A percentile compares a stretch with the other conserved stretches of the same genome.
phyloP scores from a whole-genome alignment of 2,797 vertebrate genomes.

The Mico argentatus region DNA sequence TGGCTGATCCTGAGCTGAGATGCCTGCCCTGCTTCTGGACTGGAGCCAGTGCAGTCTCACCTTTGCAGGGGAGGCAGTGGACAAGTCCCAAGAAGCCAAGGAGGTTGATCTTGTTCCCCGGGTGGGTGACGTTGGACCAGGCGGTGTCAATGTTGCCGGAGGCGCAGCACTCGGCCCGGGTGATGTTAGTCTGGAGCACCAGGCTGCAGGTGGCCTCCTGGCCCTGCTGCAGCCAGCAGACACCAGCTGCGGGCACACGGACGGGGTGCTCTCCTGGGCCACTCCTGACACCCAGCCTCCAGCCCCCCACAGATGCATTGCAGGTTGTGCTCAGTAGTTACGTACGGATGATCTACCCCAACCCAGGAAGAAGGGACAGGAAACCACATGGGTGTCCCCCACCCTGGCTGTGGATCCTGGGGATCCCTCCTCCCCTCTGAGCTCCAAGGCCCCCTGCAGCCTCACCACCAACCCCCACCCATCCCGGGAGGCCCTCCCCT shows the following conservation, averaged over 20 bases:
- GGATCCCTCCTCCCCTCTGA: background rate
- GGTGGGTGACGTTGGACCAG: constrained; percentile 95
- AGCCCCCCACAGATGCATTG: background rate
- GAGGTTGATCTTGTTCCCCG: constrained; percentile 96
- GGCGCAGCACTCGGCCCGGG: constrained; percentile 93
- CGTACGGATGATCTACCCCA: background rate
- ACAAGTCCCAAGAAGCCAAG: constrained; percentile 95
- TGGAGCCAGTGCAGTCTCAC: constrained; percentile 74
- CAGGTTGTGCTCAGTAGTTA: background rate
- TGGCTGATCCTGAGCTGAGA: too few relatives aligned
- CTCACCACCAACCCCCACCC: background rate
- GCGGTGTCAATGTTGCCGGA: constrained; percentile 92
- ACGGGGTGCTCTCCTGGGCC: background rate
- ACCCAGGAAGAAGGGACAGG: background rate
- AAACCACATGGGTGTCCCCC: background rate
- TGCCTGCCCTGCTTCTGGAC: fast-evolving
- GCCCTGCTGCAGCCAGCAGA: constrained; percentile 96
- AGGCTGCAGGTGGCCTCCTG: constrained; percentile 93
- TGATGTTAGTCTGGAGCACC: constrained; percentile 94
- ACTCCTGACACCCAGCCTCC: background rate
- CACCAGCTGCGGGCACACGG: constrained; percentile 86
- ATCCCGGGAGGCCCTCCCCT: background rate
- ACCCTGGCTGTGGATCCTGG: background rate
- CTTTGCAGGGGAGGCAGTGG: constrained; percentile 96
- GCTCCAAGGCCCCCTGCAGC: background rate